Evolutionary conservation across 2,888 invertebrate species (phyloP).

Genomic region (Platerodrilus igneus): DNA sequence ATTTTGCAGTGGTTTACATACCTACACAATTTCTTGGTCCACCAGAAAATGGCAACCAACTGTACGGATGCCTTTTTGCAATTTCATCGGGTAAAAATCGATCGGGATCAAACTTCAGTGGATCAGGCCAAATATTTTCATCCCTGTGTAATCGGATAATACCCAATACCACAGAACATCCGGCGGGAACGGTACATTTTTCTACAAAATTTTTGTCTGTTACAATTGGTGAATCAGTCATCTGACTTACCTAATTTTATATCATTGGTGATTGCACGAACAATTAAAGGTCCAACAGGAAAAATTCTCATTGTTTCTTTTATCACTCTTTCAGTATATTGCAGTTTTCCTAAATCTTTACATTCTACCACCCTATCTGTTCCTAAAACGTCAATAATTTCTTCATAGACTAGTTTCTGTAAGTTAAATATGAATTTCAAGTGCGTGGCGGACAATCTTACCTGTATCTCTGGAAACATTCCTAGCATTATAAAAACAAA

Average conservation of each 20-base stretch:
- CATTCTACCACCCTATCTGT: conserved; percentile 45
- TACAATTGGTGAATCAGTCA: too few relatives aligned
- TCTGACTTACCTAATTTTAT: conserved; percentile 12
- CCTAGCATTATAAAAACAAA: conserved; percentile 34
- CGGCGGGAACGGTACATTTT: conserved; percentile 7
- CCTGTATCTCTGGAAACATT: conserved; percentile 35
- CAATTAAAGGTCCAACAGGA: conserved; percentile 31
- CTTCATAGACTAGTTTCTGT: conserved; percentile 39
- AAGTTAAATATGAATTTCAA: neutral
- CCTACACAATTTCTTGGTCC: too few relatives aligned
- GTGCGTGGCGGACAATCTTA: conserved; percentile 7
- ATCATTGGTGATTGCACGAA: conserved; percentile 14
- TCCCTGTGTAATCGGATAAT: too few relatives aligned
- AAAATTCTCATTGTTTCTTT: conserved; percentile 56
- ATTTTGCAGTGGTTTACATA: too few relatives aligned
- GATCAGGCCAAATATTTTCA: too few relatives aligned
- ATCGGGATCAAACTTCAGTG: too few relatives aligned
- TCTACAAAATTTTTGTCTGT: too few relatives aligned
- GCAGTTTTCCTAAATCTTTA: conserved; percentile 51
- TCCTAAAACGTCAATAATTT: conserved; percentile 48
- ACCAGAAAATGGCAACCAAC: too few relatives aligned
- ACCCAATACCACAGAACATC: conserved; percentile 9
- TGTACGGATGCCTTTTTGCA: too few relatives aligned
- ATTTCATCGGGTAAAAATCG: too few relatives aligned
- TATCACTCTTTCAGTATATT: conserved; percentile 53